These are phyloP conservation scores for Orycteropus afer DNA, from an alignment of 2,113 vertebrate genomes.

Conservation along the genomic window DNA sequence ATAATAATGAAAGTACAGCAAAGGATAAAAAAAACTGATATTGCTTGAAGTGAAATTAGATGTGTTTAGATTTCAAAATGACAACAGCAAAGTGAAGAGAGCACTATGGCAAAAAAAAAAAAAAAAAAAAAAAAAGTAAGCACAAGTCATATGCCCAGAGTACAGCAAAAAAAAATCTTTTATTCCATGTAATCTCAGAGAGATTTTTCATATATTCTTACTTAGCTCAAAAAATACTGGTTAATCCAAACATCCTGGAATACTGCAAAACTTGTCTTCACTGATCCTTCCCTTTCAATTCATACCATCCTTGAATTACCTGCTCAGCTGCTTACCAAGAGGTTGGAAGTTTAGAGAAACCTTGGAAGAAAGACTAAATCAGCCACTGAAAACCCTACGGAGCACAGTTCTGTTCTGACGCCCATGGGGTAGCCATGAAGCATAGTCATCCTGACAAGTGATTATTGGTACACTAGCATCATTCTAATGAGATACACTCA, in stretches of 20 bases:
- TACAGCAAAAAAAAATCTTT: neutral
- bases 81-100: neutral
- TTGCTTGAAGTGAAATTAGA: neutral
- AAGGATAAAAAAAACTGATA: neutral
- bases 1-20: neutral
- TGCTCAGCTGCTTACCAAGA: no score
- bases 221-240: neutral
- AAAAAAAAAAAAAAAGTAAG: neutral
- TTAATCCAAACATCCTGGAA: neutral
- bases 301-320: neutral
- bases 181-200: neutral
- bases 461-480: neutral
- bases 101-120: no score
- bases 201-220: neutral
- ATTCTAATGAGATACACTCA: neutral
- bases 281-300: neutral
- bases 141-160: neutral
- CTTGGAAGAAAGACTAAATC: no score
- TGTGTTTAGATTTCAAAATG: conserved; percentile 49
- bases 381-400: no score
- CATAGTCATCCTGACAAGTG: no score
- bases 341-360: no score
- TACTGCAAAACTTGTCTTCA: neutral
- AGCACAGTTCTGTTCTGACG: no score
- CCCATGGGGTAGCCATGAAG: no score